Conservation (phyloP, 2,113 vertebrate genomes). For the Ciconia boyciana region DNA sequence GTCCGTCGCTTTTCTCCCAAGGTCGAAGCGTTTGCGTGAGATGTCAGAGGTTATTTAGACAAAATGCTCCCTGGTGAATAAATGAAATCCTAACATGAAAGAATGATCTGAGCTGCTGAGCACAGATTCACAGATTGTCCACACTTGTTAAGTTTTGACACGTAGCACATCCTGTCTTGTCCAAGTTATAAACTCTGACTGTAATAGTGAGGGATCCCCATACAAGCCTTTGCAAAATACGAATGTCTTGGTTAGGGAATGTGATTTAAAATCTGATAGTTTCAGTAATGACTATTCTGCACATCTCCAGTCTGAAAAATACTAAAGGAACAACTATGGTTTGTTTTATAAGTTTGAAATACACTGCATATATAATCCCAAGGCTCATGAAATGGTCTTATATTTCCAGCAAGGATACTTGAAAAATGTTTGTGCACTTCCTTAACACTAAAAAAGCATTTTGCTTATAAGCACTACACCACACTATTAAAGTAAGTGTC, state of each 20-base stretch:
- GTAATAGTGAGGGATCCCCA: background rate
- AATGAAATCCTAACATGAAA: background rate
- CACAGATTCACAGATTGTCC: background rate
- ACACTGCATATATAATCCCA: accelerated
- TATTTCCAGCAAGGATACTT: background rate
- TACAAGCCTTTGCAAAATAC: background rate
- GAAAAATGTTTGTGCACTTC: background rate
- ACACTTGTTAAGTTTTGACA: background rate
- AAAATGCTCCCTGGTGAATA: background rate
- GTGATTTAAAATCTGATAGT: background rate
- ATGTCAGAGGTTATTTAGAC: background rate
- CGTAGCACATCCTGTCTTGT: background rate
- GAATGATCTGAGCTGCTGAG: background rate
- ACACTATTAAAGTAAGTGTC: background rate
- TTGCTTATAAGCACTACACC: background rate
- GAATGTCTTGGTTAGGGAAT: background rate
- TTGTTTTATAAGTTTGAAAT: background rate
- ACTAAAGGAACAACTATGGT: background rate
- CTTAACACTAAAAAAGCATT: background rate
- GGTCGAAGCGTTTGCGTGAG: accelerated
- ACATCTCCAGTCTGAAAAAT: background rate
- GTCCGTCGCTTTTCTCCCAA: accelerated
- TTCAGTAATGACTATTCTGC: background rate
- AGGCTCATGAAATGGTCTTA: background rate
- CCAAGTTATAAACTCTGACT: background rate